Evolutionary conservation across 1,140 invertebrate genomes (phyloP), one percentile per base, ranked within the genome.

Genomic region (Nomia melanderi): DNA sequence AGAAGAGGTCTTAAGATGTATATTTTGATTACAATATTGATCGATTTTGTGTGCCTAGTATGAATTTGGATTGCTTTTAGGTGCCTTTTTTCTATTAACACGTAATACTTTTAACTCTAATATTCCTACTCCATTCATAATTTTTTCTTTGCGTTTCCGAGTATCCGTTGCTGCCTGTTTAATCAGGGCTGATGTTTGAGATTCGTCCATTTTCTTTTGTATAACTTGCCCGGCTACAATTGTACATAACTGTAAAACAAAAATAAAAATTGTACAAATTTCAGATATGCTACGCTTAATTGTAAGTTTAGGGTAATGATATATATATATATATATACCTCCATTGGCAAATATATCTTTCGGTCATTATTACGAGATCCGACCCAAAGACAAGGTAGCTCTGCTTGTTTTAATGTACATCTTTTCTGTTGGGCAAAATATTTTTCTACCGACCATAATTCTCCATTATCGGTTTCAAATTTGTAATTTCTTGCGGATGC

Each of bases 101-200:
- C n/a, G n/a, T n/a, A 57, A 27, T 29, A 27, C 6, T 57, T 25
- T 1, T 29, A 56, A 60, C 20, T 20, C 31, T 9, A 66, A 70
- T 72, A 47, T 88, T 47, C 84, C 80, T 33, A 96, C 92, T 17
- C 94, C 90, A 0, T 11, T 94, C 87, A 83, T 94, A 31, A 96
- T 96, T 86, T 95, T 96, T 0, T 77, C 1, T 83, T 95, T 95
- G 0, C 96, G 92, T 1, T 82, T 86, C 4, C 92, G 83, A 0
- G 96, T 94, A 7, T 90, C 83, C 1, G 94, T 95, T 1, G 96
- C 96, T 1, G 96, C 94, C 54, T 85, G 36, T 81, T 29, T 87
- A 0, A 97, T 95, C 95, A 97, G 96, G 0, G 84, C 90, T 0
- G 93, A 75, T 1, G 96, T 94, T 88, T 96, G 95, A 0, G 50